Evolutionary conservation across 1,140 invertebrate genomes (phyloP).

Genomic region (Cotesia vestalis): DNA sequence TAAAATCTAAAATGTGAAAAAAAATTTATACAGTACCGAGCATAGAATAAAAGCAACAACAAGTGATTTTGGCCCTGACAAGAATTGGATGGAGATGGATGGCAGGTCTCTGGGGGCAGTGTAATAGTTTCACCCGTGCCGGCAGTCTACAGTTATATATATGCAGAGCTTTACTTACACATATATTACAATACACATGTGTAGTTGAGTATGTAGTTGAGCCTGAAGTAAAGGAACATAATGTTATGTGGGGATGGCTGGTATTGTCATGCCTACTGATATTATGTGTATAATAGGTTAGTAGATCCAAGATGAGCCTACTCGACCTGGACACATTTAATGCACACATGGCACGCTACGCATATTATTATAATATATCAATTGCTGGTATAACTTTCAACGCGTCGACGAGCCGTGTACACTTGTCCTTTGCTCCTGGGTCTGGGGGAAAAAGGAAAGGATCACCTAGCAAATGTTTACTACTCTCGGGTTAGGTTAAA

Average conservation of each 20-base stretch:
- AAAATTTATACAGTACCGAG: conserved; percentile 24
- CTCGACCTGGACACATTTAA: conserved; percentile 51
- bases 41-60: conserved; percentile 37
- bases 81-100: conserved; percentile 65
- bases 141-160: conserved; percentile 7
- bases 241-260: conserved; percentile 48
- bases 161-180: conserved; percentile 8
- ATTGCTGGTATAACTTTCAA: conserved; percentile 40
- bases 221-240: too few species aligned
- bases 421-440: conserved; percentile 14
- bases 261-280: conserved; percentile 50
- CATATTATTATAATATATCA: conserved; percentile 9
- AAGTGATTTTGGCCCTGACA: conserved; percentile 53
- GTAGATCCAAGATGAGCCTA: conserved; percentile 53
- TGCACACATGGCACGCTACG: conserved; percentile 52
- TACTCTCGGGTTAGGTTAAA: not conserved
- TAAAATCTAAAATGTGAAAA: not conserved
- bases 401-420: conserved; percentile 30
- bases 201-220: too few species aligned
- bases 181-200: not conserved
- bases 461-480: conserved; percentile 38
- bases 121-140: conserved; percentile 53
- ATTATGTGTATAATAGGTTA: conserved; percentile 44
- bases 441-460: not conserved
- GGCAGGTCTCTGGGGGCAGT: conserved; percentile 56